Conservation (phyloP, 2,797 vertebrate genomes). For the Emys orbicularis region DNA sequence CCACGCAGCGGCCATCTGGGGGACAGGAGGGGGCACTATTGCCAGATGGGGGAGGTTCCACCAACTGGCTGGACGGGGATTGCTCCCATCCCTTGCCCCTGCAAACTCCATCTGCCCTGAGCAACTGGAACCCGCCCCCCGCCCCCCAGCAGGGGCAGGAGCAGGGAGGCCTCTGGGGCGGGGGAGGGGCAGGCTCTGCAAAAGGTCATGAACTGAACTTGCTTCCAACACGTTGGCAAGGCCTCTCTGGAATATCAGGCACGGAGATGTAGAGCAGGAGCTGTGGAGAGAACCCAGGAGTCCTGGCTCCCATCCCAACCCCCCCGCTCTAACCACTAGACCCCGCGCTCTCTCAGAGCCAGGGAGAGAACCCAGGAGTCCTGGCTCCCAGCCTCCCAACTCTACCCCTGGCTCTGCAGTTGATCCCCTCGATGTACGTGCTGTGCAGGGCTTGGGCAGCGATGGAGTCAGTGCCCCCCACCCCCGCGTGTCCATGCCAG, state of each 20-base stretch:
- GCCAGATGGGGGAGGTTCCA: too few species aligned
- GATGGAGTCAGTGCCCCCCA: not conserved
- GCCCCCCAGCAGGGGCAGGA: not conserved
- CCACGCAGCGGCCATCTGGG: too few species aligned
- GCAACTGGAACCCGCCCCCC: too few species aligned
- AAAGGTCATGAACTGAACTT: not conserved
- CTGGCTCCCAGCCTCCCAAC: not conserved
- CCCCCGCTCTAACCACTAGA: not conserved
- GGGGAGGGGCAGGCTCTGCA: not conserved
- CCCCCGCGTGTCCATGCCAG: not conserved
- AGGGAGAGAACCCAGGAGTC: not conserved
- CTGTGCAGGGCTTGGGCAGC: too few species aligned
- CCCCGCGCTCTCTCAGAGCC: not conserved
- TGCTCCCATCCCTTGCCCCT: not conserved
- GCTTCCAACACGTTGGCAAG: not conserved
- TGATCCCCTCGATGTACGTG: not conserved
- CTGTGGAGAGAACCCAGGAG: not conserved
- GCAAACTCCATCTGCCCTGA: not conserved
- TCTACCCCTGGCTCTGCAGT: not conserved
- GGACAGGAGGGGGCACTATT: not conserved
- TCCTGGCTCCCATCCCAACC: not conserved
- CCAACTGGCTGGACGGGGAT: too few species aligned
- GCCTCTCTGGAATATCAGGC: too few species aligned
- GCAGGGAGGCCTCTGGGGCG: not conserved
- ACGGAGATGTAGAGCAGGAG: too few species aligned